Evolutionary conservation across 2,888 invertebrate genomes (phyloP).

Genomic region (Aphidoletes aphidimyza): DNA sequence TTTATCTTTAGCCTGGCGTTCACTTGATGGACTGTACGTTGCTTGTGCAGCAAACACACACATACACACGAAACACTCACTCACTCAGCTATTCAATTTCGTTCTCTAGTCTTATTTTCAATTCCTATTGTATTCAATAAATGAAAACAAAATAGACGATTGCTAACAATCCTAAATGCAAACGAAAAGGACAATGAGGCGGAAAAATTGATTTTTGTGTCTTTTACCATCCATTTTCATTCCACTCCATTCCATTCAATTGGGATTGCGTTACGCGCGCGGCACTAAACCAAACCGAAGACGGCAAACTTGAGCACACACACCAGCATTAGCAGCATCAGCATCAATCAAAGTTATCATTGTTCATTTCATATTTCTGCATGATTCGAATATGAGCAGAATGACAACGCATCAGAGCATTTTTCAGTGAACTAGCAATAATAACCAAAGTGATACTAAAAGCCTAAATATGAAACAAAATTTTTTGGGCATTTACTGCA

Average conservation of each 20-base stretch:
- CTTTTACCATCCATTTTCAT: not conserved
- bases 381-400: not conserved
- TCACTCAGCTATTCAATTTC: not conserved
- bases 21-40: constrained; percentile 4
- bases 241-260: not conserved
- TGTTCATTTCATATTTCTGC: constrained; percentile 14
- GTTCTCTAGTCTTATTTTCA: constrained; percentile 3
- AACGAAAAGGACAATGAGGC: constrained; percentile 39
- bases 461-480: not conserved
- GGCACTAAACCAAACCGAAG: not conserved
- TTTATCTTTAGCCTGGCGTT: not conserved
- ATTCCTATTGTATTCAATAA: constrained; percentile 3
- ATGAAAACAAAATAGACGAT: constrained; percentile 36
- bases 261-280: not conserved
- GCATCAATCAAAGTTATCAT: not conserved
- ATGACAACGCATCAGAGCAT: not conserved
- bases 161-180: constrained; percentile 16
- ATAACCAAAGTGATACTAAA: not conserved
- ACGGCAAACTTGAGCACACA: not conserved
- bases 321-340: not conserved
- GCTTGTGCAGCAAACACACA: not conserved
- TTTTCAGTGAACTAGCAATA: constrained; percentile 12
- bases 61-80: not conserved
- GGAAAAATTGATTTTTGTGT: constrained; percentile 10
- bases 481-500: not conserved